Conservation (phyloP, 2,797 vertebrate species). For the Pipistrellus pygmaeus region DNA sequence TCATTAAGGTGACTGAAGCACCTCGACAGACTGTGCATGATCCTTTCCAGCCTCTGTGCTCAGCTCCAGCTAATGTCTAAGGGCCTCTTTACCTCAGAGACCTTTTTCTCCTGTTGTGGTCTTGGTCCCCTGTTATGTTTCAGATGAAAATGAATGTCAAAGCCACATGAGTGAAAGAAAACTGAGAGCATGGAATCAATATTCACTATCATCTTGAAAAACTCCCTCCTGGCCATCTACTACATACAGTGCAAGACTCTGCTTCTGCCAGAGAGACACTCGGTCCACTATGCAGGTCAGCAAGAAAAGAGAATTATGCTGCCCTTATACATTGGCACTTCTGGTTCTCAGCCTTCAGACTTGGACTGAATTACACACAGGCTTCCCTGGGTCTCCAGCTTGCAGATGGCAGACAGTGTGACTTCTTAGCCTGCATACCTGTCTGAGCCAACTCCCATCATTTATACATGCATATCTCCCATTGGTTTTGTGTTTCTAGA, state of each 20-base stretch:
- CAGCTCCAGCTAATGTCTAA: background rate
- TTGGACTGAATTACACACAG: background rate
- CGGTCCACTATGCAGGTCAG: background rate
- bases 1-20: background rate
- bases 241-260: background rate
- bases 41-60: background rate
- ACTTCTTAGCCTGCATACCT: background rate
- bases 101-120: background rate
- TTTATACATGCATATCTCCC: background rate
- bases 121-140: background rate
- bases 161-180: background rate
- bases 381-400: background rate
- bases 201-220: background rate
- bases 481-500: background rate
- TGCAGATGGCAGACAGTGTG: background rate
- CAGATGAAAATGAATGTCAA: constrained; percentile 29
- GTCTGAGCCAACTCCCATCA: background rate
- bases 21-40: background rate
- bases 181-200: background rate
- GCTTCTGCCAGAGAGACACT: background rate
- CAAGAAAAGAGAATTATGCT: background rate
- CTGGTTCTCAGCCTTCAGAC: background rate
- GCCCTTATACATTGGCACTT: background rate
- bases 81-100: background rate
- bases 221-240: background rate